Base-by-base conservation (phyloP, 2,797 vertebrate genomes). In the Amniataba percoides region DNA sequence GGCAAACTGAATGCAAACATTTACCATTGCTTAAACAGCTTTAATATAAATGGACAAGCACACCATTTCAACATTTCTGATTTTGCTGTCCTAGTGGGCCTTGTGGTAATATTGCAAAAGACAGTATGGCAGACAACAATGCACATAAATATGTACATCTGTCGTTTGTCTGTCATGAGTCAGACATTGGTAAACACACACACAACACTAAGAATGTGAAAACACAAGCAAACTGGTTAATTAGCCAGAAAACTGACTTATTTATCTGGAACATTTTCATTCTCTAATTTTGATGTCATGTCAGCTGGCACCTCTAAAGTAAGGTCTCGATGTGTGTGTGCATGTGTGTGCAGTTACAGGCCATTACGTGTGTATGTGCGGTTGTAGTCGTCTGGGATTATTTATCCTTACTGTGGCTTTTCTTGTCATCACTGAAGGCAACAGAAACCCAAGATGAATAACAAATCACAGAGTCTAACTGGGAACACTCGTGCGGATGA, bases 351-450 rank as follows among this genome's bases (percentile, higher is more conserved):
- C 45, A 25, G 53, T 60, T n/a, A n/a, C n/a, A 15, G 31, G 48
- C 23, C 25, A 27, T 61, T 63, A 40, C 59, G 60, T 67, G 36
- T 68, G 48, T 46, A 19, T 61, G 48, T 69, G 69, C 4, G 19
- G 53, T 74, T 80, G 19, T 25, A n/a, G 61, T 77, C 13, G 23
- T 80, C 69, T 83, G 72, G 59, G 66, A 81, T 66, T 78, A 77
- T 82, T 85, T 81, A 74, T 78, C 60, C 69, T 59, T 60, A 11
- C 57, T 87, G 80, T 73, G 86, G 76, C 74, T 78, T 84, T 65
- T 70, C 77, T 57, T 91, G 84, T 88, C 85, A 87, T 81, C 77
- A 77, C 65, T 74, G 64, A 82, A 57, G 43, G 71, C 77, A 83
- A 58, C 78, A 65, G 70, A 78, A 74, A 82, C 65, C 45, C 58